phyloP scores from a whole-genome alignment of 1,140 invertebrate species.

The Adelges cooleyi region DNA sequence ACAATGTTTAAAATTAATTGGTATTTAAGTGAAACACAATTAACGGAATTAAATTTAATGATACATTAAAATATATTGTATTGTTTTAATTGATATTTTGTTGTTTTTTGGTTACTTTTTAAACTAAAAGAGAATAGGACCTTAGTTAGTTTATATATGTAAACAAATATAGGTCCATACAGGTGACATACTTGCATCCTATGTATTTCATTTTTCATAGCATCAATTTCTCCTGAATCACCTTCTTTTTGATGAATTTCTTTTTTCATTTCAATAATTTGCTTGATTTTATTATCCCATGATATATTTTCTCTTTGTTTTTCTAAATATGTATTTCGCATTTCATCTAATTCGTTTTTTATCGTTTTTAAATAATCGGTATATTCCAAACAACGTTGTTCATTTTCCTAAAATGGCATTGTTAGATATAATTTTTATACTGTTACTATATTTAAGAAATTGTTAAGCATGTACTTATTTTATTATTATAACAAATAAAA shows the following conservation, averaged over 20 bases:
- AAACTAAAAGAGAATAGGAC: background rate
- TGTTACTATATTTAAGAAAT: too few relatives aligned
- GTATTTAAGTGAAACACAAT: too few relatives aligned
- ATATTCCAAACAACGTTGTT: background rate
- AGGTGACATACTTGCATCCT: conserved; percentile 74
- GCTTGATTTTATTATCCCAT: conserved; percentile 66
- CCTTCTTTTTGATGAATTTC: conserved; percentile 52
- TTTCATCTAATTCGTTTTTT: conserved; percentile 49
- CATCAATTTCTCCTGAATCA: conserved; percentile 53
- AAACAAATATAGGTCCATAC: conserved; percentile 29
- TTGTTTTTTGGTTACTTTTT: too few relatives aligned
- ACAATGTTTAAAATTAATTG: too few relatives aligned
- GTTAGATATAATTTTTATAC: too few relatives aligned
- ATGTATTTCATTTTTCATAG: conserved; percentile 69
- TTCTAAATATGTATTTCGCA: conserved; percentile 49
- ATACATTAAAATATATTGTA: too few relatives aligned
- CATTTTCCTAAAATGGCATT: background rate
- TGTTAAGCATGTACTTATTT: too few relatives aligned
- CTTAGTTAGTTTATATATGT: too few relatives aligned
- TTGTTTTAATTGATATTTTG: too few relatives aligned
- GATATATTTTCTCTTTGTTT: conserved; percentile 55
- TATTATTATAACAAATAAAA: too few relatives aligned
- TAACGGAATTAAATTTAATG: too few relatives aligned
- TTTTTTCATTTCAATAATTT: conserved; percentile 55
- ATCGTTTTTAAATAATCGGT: conserved; percentile 34